Evolutionary conservation across 2,888 invertebrate species (phyloP), one percentile per base, ranked within the genome.

Genomic region (Cynaeus angustus): DNA sequence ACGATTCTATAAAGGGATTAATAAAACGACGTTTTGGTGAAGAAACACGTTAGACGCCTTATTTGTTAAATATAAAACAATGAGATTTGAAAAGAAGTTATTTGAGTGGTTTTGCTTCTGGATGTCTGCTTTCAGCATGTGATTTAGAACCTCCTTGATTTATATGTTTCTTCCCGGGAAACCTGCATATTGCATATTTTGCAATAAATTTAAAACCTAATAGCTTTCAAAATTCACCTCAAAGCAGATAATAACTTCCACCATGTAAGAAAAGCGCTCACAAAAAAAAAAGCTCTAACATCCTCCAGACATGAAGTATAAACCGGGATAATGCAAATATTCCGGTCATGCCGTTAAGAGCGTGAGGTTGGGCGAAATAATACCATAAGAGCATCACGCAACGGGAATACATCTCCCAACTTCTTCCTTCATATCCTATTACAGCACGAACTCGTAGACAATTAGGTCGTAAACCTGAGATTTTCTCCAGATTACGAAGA

Each of bases 311-410:
- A 56, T 10, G 43, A 13, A 21, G 10, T 16, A 26, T 41, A 30
- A 59, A 21, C 4, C 30, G 7, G 59, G 59, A 59, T 59, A 59
- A 59, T 59, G 46, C 59, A 59, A 59, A 59, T 59, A 33, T 21
- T 45, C 26, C 21, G 16, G 46, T 56, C 56, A 37, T 53, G 16
- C n/a, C 37, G 37, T 37, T 37, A 55, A 55, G 28, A 16, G 13
- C n/a, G 14, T 16, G 43, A 16, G 26, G 16, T 12, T 10, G 21
- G 43, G 28, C 38, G 41, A 55, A 55, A 33, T 55, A 58, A 43
- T 43, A 12, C 41, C 9, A 16, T 46, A 59, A 59, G 46, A 46
- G 46, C 59, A 46, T 59, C 59, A 59, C 46, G 59, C 45, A 46
- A 43, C 16, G 43, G 33, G 28, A 0, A 30, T 41, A 43, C 58